phyloP scores from a whole-genome alignment of 2,888 invertebrate species.

The Parnassius smintheus region DNA sequence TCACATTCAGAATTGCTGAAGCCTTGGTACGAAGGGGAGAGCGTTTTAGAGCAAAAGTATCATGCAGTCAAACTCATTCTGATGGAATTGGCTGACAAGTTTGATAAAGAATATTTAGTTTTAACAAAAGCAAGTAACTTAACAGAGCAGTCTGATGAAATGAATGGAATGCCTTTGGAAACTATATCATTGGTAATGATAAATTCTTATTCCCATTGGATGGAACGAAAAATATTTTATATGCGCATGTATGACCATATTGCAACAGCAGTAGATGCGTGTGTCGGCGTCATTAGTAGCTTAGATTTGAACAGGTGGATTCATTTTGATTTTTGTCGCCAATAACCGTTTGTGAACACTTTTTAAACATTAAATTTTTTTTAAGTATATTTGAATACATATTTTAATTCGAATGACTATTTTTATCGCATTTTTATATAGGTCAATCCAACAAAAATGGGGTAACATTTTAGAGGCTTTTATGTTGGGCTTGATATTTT shows the following conservation, averaged over 20 bases:
- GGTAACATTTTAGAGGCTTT: too few species aligned
- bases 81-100: conserved; percentile 51
- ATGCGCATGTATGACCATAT: conserved; percentile 55
- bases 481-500: too few species aligned
- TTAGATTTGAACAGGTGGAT: conserved; percentile 69
- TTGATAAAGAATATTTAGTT: conserved; percentile 52
- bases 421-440: too few species aligned
- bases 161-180: conserved; percentile 12
- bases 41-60: conserved; percentile 51
- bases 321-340: conserved; percentile 63
- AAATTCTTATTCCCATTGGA: not conserved
- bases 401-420: too few species aligned
- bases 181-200: conserved; percentile 12
- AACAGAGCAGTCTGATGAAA: conserved; percentile 13
- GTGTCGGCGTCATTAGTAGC: conserved; percentile 64
- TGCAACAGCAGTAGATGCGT: conserved; percentile 49
- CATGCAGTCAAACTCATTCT: conserved; percentile 52
- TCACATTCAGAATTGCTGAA: conserved; percentile 55
- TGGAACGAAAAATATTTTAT: conserved; percentile 52
- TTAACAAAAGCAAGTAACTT: conserved; percentile 33
- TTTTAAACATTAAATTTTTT: not conserved
- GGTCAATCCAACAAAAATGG: too few species aligned
- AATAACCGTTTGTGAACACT: not conserved
- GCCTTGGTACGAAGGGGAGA: conserved; percentile 63
- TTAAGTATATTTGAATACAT: too few species aligned